Evolutionary conservation across 2,797 vertebrate genomes (phyloP).

Genomic region (Selene dorsalis): DNA sequence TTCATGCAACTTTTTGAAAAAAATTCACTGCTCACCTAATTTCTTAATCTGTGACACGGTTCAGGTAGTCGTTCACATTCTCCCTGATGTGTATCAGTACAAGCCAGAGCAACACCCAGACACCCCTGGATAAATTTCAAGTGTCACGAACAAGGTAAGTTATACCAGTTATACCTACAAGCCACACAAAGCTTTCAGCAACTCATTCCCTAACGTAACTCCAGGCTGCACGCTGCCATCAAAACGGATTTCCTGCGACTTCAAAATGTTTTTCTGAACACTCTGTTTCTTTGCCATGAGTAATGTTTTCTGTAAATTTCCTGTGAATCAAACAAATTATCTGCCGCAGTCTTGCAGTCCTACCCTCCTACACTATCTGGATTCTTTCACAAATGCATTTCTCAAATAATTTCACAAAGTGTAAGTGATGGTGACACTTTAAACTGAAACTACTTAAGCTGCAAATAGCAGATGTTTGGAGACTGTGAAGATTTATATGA

Average conservation of each 20-base stretch:
- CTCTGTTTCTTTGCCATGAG: not conserved
- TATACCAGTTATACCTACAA: not conserved
- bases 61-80: not conserved
- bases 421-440: not conserved
- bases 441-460: not conserved
- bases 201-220: constrained; percentile 5
- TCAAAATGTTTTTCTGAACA: too few species aligned
- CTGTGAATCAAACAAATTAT: not conserved
- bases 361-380: not conserved
- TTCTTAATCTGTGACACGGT: not conserved
- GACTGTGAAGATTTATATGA: constrained; percentile 33
- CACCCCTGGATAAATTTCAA: not conserved
- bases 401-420: not conserved
- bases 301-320: not conserved
- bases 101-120: not conserved
- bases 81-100: not conserved
- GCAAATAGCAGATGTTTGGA: constrained; percentile 27
- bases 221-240: not conserved
- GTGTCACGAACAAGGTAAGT: not conserved
- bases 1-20: not conserved
- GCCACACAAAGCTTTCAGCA: not conserved
- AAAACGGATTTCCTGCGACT: too few species aligned
- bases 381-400: not conserved
- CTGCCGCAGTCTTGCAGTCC: not conserved
- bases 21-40: not conserved